phyloP scores from a whole-genome alignment of 2,113 vertebrate genomes.

The Nothoprocta pentlandii region DNA sequence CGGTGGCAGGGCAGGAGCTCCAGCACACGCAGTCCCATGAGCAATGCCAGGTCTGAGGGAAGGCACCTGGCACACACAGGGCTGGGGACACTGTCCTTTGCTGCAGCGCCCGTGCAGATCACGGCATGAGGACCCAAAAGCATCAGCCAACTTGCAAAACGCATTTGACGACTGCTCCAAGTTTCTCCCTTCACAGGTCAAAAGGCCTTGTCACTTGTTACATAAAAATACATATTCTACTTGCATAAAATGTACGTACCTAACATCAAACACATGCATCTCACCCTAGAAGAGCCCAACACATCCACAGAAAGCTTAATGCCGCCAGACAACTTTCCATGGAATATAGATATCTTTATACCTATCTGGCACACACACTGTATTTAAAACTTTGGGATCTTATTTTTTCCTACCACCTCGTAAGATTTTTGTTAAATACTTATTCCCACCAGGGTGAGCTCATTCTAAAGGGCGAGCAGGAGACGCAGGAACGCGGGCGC shows the following conservation, averaged over 20 bases:
- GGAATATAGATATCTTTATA: too few relatives aligned
- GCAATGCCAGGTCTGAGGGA: background rate
- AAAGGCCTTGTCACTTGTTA: constrained; percentile 5
- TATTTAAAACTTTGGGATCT: too few relatives aligned
- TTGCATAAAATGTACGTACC: background rate
- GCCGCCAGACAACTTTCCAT: background rate
- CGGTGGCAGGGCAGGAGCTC: accelerated
- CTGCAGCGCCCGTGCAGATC: background rate
- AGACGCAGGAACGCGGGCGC: background rate
- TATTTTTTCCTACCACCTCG: background rate
- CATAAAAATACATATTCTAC: background rate
- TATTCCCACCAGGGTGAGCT: background rate
- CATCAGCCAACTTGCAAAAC: constrained; percentile 29
- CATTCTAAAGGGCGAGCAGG: background rate
- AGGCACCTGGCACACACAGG: background rate
- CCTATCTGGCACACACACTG: background rate
- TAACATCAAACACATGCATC: too few relatives aligned
- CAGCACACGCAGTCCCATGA: background rate
- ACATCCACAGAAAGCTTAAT: constrained; percentile 43
- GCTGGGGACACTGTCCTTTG: background rate
- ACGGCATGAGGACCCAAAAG: background rate
- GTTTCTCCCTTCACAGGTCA: constrained; percentile 8
- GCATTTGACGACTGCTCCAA: background rate
- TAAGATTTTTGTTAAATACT: background rate
- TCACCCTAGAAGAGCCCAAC: constrained; percentile 4